Base-by-base conservation (phyloP, 2,888 invertebrate species). In the Imbricaverruca yamaguchii region DNA sequence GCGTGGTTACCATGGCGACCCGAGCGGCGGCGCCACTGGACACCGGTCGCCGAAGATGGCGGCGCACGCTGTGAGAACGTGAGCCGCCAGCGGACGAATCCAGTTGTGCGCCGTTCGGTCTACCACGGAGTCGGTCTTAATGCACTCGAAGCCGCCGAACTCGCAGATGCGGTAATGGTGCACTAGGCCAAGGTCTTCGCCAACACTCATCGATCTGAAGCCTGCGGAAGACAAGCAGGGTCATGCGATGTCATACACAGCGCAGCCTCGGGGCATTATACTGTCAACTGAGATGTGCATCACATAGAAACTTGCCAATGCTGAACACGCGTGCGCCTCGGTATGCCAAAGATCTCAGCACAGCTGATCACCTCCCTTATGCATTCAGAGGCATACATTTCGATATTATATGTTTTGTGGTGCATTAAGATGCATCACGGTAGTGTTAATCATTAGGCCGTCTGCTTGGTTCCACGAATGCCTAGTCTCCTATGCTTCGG, bases 141-240 rank as follows among this genome's bases (percentile, higher is more conserved):
- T 80, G 80, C 86, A 86, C 12, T 84, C 84, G 80, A 84, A 85
- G 1, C 86, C 86, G 4, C 86, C 86, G 80, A 83, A 85, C 80
- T 86, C 86, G 81, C 86, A 86, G 67, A 85, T 85, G 39, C 86
- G 83, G 82, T 86, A 86, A 82, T 86, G 86, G 55, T 86, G 86
- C 15, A 85, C 82, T 0, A 85, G 80, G 4, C 84, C 86, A 0
- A 84, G 81, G 0, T 82, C 81, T 6, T 83, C 81, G 0, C 83
- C 83, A 0, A 85, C 84, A 8, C 80, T 82, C 55, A 83, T 82
- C 0, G 81, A 77, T 69, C 81, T 82, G n/a, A 74, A 81, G 7
- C 84, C 85, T 84, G 82, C 23, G 69, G 61, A 77, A 8, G 78
- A 21, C 65, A 21, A 4, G 56, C 11, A 69, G 74, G 74, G 23